Percentiles rank a stretch among this genome's conserved stretches.
These are phyloP conservation scores for Bombus turneri DNA, from an alignment of 1,140 invertebrate genomes.

Conservation along the genomic window DNA sequence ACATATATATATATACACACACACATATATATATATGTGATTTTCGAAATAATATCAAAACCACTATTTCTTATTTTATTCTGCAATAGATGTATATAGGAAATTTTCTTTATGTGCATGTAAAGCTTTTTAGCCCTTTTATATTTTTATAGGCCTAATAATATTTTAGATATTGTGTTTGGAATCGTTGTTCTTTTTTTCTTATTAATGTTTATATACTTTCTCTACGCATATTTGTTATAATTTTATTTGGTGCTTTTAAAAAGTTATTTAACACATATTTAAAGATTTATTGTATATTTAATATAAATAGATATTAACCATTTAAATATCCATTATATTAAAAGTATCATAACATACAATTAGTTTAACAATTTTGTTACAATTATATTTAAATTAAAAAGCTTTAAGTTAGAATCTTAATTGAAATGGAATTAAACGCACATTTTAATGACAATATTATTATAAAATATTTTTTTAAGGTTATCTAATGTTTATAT, in stretches of 20 bases:
- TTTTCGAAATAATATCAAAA: constrained; percentile 50
- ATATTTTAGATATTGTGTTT: constrained; percentile 5
- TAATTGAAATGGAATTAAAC: neutral
- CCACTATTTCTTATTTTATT: constrained; percentile 50
- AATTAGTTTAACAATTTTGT: neutral
- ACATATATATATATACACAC: constrained; percentile 43
- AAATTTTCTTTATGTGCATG: constrained; percentile 48
- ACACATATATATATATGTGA: constrained; percentile 61
- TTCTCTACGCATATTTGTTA: neutral
- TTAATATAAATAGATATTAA: constrained; percentile 11
- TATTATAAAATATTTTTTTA: constrained; percentile 21
- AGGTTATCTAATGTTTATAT: constrained; percentile 5
- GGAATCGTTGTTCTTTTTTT: neutral
- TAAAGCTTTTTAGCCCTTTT: constrained; percentile 38
- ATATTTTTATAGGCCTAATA: neutral
- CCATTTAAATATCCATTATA: neutral
- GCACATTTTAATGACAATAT: neutral
- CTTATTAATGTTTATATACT: neutral
- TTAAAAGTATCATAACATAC: neutral
- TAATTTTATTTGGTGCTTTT: neutral
- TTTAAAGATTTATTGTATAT: neutral
- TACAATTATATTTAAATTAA: constrained; percentile 6
- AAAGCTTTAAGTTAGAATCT: neutral
- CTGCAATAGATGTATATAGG: constrained; percentile 28
- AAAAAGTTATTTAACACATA: neutral